phyloP scores from a whole-genome alignment of 2,888 invertebrate genomes.

The Marasmarcha lunaedactyla region DNA sequence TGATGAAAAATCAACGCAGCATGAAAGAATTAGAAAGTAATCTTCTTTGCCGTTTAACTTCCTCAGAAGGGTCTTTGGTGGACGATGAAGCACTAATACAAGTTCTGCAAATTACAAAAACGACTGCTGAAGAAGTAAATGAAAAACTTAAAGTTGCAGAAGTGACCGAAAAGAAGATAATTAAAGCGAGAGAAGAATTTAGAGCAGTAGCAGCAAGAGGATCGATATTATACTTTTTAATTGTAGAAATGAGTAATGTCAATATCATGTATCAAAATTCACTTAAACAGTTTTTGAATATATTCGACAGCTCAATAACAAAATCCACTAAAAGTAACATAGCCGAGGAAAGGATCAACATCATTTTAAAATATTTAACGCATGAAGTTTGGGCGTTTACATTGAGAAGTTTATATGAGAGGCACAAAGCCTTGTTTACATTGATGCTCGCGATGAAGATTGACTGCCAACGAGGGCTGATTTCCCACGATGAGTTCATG shows the following conservation, averaged over 20 bases:
- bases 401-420: constrained; percentile 90
- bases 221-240: constrained; percentile 93
- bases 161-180: constrained; percentile 94
- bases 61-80: constrained; percentile 92
- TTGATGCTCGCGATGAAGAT: constrained; percentile 96
- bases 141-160: constrained; percentile 93
- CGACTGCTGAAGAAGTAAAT: constrained; percentile 93
- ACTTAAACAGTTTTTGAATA: constrained; percentile 90
- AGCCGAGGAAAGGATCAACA: constrained; percentile 88
- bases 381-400: constrained; percentile 95
- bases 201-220: constrained; percentile 94
- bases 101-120: constrained; percentile 87
- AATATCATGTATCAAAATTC: constrained; percentile 98
- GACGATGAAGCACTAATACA: constrained; percentile 96
- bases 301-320: constrained; percentile 94
- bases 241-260: constrained; percentile 97
- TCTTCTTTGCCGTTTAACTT: constrained; percentile 89
- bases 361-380: constrained; percentile 90
- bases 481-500: constrained; percentile 93
- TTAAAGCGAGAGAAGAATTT: constrained; percentile 93
- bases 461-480: constrained; percentile 83
- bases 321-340: constrained; percentile 88
- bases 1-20: constrained; percentile 94
- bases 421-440: constrained; percentile 93
- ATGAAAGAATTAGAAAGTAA: constrained; percentile 97